Evolutionary conservation across 2,797 vertebrate genomes (phyloP), one percentile per base, ranked within the genome.

Genomic region (Oryzias dopingdopingensis): DNA sequence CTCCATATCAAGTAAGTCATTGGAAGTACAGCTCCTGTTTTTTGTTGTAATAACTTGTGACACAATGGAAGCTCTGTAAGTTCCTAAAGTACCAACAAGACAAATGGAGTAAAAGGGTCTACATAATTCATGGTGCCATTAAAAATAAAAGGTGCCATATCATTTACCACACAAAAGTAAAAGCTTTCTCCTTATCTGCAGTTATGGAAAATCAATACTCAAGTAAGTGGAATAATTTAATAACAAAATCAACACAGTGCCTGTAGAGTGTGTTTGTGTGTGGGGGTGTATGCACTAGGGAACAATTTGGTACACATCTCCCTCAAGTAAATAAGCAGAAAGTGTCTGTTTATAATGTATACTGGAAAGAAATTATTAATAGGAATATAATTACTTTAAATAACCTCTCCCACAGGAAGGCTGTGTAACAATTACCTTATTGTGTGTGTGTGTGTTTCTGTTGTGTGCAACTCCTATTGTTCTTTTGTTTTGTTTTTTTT

Each of bases 171-270:
- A 65, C 49, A 52, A 72, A 76, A 77, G 69, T 67, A 74, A 82
- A 69, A 45, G 62, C 65, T 71, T n/a, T 40, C 46, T 62, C 56
- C 57, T 65, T 49, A 72, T 80, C 70, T 71, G 74, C 77, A 63
- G 77, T 85, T 83, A 80, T 76, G 77, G 75, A 64, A 77, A 85
- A 85, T 87, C 82, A 71, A 86, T 86, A 85, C 65, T 68, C 67
- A 75, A 80, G 65, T 81, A 70, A 83, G 77, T 86, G 67, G 76
- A 71, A 74, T 81, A 74, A 81, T 83, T 74, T 77, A 79, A 86
- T 81, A 82, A 83, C 67, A 73, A 75, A 79, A 82, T 76, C 76
- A 69, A 67, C 54, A 14, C 32, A 51, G 67, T 51, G 77, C 62
- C 77, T 68, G 59, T 41, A 58, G 65, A 65, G 68, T 74, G 67